Conservation (phyloP, 2,888 invertebrate species). For the Sesamia inferens region DNA sequence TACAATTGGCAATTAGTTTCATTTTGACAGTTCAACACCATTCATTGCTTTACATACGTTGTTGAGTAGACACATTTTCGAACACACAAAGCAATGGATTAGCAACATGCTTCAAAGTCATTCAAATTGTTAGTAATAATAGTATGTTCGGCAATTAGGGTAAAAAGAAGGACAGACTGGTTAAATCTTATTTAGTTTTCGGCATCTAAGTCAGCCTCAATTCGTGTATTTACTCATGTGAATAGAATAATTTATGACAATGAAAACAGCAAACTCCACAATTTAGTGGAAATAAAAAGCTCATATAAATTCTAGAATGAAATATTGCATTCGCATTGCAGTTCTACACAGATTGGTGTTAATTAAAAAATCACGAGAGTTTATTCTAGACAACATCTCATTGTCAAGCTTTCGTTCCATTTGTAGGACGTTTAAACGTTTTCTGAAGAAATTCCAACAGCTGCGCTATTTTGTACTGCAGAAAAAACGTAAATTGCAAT, state of each 20-base stretch:
- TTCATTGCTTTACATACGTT: too few relatives aligned
- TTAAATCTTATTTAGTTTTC: too few relatives aligned
- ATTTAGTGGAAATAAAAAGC: conserved; percentile 22
- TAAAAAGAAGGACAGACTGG: too few relatives aligned
- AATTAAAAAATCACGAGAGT: conserved; percentile 47
- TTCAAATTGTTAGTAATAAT: too few relatives aligned
- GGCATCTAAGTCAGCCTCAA: conserved; percentile 7
- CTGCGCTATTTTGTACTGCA: conserved; percentile 28
- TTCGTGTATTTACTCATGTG: conserved; percentile 16
- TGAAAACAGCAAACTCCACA: background rate
- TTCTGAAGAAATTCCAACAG: conserved; percentile 36
- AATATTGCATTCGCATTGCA: conserved; percentile 41
- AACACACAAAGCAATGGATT: too few relatives aligned
- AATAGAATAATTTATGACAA: conserved; percentile 39
- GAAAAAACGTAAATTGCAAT: conserved; percentile 39
- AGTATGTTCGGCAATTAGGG: too few relatives aligned
- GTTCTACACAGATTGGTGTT: conserved; percentile 29
- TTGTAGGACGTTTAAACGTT: conserved; percentile 25
- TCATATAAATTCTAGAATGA: conserved; percentile 14
- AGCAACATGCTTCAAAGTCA: too few relatives aligned
- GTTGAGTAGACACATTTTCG: too few relatives aligned
- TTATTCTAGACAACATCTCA: conserved; percentile 31
- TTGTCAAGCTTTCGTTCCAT: conserved; percentile 44
- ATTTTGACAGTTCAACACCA: too few relatives aligned
- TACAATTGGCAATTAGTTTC: too few relatives aligned